A percentile compares a stretch with the other conserved stretches of the same genome.
phyloP scores from a whole-genome alignment of 2,113 vertebrate species.

The Odontophorus gujanensis region DNA sequence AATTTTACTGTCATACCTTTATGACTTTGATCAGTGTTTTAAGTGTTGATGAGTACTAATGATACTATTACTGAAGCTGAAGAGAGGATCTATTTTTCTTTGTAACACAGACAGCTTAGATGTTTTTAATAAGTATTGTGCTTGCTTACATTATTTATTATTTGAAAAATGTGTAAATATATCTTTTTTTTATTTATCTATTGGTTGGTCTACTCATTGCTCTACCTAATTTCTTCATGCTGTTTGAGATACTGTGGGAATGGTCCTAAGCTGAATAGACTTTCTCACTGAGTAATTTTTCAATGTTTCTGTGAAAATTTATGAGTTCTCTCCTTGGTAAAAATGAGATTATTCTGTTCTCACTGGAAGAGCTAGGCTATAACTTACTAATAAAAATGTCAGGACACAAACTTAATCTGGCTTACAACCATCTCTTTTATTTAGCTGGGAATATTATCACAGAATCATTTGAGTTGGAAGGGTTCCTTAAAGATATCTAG shows the following conservation, averaged over 20 bases:
- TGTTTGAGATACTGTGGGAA: not conserved
- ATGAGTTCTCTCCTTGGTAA: not conserved
- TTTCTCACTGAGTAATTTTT: not conserved
- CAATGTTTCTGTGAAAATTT: not conserved
- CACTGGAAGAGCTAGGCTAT: not conserved
- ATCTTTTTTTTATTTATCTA: not conserved
- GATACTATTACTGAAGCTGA: not conserved
- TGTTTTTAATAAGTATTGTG: not conserved
- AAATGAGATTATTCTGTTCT: not conserved
- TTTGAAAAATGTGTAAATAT: not conserved
- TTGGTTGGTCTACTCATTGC: not conserved
- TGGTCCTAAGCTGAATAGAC: not conserved
- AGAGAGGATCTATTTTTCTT: not conserved
- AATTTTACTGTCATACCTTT: not conserved
- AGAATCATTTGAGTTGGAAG: not conserved
- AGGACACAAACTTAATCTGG: not conserved
- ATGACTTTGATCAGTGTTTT: not conserved
- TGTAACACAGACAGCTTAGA: not conserved
- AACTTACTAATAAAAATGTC: not conserved
- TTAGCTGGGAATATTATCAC: not conserved
- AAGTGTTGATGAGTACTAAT: not conserved
- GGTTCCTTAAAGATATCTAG: not conserved
- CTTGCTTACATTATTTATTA: not conserved
- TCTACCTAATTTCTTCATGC: not conserved
- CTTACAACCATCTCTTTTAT: not conserved